phyloP scores from a whole-genome alignment of 2,888 invertebrate species.

The Drosophila paramelanica region DNA sequence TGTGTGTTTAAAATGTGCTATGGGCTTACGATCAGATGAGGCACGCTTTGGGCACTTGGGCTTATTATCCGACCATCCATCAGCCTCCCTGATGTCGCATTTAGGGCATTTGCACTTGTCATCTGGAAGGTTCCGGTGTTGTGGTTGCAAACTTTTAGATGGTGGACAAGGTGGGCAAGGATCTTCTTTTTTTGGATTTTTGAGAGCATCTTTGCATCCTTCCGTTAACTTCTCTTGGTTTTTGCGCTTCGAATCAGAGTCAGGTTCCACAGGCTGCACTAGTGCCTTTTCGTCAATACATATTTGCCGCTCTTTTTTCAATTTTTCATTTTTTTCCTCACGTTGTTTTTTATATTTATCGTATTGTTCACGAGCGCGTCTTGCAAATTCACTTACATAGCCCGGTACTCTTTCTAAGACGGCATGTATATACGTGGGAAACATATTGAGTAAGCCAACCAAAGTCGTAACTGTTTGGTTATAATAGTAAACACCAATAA shows the following conservation, averaged over 20 bases:
- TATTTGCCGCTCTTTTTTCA: conserved; percentile 1
- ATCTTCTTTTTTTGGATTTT: conserved; percentile 14
- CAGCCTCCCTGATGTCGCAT: conserved; percentile 38
- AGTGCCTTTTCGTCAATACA: conserved; percentile 38
- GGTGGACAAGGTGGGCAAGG: neutral
- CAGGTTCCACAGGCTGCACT: conserved; percentile 24
- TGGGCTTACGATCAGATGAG: neutral
- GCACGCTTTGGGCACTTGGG: conserved; percentile 26
- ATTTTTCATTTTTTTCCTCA: conserved; percentile 17
- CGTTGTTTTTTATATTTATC: conserved; percentile 17
- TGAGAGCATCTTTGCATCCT: conserved; percentile 6
- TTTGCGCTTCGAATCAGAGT: conserved; percentile 1
- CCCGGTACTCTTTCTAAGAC: conserved; percentile 38
- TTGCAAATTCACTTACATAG: neutral
- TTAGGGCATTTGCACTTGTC: conserved; percentile 17
- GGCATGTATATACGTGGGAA: conserved; percentile 40
- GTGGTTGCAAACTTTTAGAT: neutral
- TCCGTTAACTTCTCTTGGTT: neutral
- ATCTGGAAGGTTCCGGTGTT: neutral
- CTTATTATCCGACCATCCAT: conserved; percentile 43
- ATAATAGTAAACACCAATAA: conserved; percentile 56
- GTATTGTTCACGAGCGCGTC: conserved; percentile 9
- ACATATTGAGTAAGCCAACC: conserved; percentile 38
- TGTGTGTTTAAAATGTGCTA: neutral
- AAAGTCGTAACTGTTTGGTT: conserved; percentile 48